These are phyloP conservation scores for Ylistrum balloti DNA, from an alignment of 1,140 invertebrate species.

Conservation along the genomic window DNA sequence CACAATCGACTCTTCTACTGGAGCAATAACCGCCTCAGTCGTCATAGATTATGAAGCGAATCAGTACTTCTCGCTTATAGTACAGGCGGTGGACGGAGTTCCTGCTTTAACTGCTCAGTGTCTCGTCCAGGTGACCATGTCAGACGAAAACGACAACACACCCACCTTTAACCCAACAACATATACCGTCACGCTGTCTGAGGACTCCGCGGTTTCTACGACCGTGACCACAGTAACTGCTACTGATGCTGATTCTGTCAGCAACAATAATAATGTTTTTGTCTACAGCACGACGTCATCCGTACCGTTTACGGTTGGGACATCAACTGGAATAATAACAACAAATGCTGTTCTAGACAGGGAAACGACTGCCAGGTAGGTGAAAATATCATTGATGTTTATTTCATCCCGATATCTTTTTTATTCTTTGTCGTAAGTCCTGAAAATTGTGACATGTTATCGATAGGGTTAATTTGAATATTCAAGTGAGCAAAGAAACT, in stretches of 20 bases:
- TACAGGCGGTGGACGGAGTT: slow-evolving; percentile 61
- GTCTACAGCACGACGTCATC: slow-evolving; percentile 44
- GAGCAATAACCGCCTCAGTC: slow-evolving; percentile 55
- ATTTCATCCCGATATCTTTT: too few species aligned
- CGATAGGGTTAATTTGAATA: slow-evolving; percentile 45
- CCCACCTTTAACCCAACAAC: slow-evolving; percentile 63
- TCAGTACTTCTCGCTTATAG: slow-evolving; percentile 81
- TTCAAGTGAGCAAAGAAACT: too few species aligned
- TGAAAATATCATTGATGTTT: not conserved
- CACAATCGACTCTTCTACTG: slow-evolving; percentile 56
- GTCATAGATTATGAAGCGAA: slow-evolving; percentile 91
- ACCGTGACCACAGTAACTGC: slow-evolving; percentile 62
- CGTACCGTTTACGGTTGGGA: slow-evolving; percentile 65
- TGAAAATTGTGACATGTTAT: not conserved
- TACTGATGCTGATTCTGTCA: slow-evolving; percentile 59
- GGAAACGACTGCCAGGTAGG: slow-evolving; percentile 57
- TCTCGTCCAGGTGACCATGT: slow-evolving; percentile 62
- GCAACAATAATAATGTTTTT: slow-evolving; percentile 60
- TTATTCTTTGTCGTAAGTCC: not conserved
- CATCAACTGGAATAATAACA: slow-evolving; percentile 67
- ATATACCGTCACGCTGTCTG: slow-evolving; percentile 64
- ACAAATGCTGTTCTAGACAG: slow-evolving; percentile 61
- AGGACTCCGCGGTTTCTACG: slow-evolving; percentile 54
- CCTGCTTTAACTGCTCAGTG: slow-evolving; percentile 46
- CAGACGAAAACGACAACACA: slow-evolving; percentile 69